Percentiles rank a stretch among this genome's conserved stretches.
These are phyloP conservation scores for Diarsia rubi DNA, from an alignment of 2,888 invertebrate species.

Conservation along the genomic window DNA sequence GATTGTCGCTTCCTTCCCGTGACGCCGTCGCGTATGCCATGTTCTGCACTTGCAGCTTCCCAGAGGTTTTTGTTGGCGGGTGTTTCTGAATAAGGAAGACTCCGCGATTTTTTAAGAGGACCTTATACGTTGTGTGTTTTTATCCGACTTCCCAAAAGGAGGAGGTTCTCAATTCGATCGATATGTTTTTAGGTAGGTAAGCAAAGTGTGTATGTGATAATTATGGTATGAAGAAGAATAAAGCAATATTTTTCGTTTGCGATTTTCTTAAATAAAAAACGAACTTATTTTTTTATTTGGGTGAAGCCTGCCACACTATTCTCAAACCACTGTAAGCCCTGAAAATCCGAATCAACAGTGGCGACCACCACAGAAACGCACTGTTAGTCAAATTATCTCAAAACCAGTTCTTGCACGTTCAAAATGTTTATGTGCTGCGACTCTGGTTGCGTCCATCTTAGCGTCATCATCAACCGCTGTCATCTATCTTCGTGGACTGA, in stretches of 20 bases:
- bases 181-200: too few species aligned
- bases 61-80: conserved; percentile 1
- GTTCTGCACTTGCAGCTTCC: conserved; percentile 23
- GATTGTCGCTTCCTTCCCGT: conserved; percentile 71
- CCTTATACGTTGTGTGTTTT: neutral
- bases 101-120: neutral
- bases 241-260: neutral
- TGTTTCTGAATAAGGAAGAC: neutral
- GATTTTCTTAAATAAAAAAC: too few species aligned
- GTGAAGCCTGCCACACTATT: too few species aligned
- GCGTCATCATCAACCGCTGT: neutral
- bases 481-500: too few species aligned
- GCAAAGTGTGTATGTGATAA: neutral
- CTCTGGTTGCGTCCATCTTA: neutral
- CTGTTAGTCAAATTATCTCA: neutral
- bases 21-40: conserved; percentile 32
- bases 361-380: too few species aligned
- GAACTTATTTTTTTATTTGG: too few species aligned
- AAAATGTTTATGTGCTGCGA: neutral
- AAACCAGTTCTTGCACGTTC: neutral
- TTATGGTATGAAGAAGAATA: neutral
- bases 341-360: too few species aligned
- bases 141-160: too few species aligned
- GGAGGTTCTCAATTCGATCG: too few species aligned
- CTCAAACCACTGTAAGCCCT: too few species aligned